Conservation (phyloP, 1,140 invertebrate genomes). For the Calliphora vicina region DNA sequence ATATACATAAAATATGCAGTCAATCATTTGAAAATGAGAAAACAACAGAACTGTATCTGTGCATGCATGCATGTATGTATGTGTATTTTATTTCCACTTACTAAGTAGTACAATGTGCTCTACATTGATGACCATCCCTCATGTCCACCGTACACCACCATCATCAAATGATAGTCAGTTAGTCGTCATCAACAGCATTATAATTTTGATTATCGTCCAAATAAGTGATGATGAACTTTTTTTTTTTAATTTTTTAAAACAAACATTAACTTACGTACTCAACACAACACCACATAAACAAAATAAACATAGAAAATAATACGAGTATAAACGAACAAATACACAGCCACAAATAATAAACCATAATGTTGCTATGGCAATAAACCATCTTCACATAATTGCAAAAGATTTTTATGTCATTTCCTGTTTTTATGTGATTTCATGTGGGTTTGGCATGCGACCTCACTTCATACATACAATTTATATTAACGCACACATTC, state of each 20-base stretch:
- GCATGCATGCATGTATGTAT: background rate
- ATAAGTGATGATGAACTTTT: conserved; percentile 27
- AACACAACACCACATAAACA: background rate
- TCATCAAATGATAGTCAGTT: background rate
- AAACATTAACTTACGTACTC: conserved; percentile 1
- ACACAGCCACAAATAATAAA: background rate
- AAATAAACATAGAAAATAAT: background rate
- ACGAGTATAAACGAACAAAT: background rate
- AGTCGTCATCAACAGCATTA: conserved; percentile 9
- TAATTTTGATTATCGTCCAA: background rate
- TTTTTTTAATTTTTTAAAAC: background rate
- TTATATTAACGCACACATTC: background rate
- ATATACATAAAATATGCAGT: too few relatives aligned
- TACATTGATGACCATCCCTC: conserved; percentile 20
- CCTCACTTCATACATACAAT: background rate
- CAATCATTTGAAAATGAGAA: background rate
- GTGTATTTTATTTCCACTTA: too few relatives aligned
- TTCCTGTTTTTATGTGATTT: conserved; percentile 33
- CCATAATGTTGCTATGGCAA: conserved; percentile 3
- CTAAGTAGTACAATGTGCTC: background rate
- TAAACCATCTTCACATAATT: conserved; percentile 32
- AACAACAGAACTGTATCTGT: background rate
- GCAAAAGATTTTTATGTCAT: conserved; percentile 34
- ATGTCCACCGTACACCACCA: background rate
- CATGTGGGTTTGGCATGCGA: conserved; percentile 30